Percentiles rank a stretch among this genome's conserved stretches.
These are phyloP conservation scores for Andrena hattorfiana DNA, from an alignment of 2,888 invertebrate species.

Conservation along the genomic window DNA sequence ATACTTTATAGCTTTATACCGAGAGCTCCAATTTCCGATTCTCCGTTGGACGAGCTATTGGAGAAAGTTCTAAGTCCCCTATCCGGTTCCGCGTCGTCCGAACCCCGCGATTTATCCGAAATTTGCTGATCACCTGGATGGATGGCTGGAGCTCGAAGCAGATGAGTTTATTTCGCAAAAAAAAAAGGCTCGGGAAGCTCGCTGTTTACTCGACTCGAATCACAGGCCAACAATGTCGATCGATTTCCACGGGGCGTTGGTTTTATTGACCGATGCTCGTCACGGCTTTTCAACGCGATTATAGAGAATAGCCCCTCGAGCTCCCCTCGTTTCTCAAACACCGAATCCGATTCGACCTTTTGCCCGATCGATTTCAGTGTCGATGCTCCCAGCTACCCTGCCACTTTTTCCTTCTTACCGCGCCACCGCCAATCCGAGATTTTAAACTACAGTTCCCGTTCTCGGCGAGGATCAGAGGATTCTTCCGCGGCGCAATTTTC, in stretches of 20 bases:
- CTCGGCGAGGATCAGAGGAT: background rate
- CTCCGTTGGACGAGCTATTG: background rate
- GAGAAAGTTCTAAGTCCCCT: background rate
- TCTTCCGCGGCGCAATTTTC: background rate
- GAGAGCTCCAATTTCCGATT: background rate
- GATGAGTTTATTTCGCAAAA: background rate
- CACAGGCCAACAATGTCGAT: conserved; percentile 39
- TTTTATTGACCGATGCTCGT: conserved; percentile 52
- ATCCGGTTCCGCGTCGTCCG: background rate
- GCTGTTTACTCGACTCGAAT: conserved; percentile 45
- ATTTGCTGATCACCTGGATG: background rate
- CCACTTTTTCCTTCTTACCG: background rate
- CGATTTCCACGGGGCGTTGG: conserved; percentile 31
- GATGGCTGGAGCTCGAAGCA: conserved; percentile 5
- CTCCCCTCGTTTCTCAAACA: conserved; percentile 6
- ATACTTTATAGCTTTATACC: background rate
- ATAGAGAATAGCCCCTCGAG: conserved; percentile 4
- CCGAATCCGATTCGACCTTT: background rate
- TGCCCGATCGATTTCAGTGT: background rate
- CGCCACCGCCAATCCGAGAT: background rate
- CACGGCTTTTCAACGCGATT: conserved; percentile 53
- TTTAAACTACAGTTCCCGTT: background rate
- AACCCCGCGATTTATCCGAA: conserved; percentile 20
- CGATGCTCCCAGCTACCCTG: background rate
- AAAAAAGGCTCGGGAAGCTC: conserved; percentile 25